phyloP scores from a whole-genome alignment of 2,113 vertebrate genomes.

The Accipiter virgatus region DNA sequence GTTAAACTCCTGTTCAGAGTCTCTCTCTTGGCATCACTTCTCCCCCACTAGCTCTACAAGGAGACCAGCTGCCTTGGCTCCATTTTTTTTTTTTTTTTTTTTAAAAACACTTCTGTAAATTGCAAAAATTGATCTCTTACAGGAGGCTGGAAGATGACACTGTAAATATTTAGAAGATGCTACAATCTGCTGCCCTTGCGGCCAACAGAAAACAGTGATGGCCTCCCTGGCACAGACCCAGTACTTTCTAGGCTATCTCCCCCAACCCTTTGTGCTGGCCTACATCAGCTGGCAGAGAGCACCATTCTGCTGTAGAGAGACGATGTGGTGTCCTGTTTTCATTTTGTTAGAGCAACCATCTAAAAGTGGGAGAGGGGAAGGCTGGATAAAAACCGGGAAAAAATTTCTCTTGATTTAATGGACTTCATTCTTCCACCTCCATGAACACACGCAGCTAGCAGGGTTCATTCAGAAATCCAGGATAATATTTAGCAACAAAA shows the following conservation, averaged over 20 bases:
- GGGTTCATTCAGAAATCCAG: constrained; percentile 26
- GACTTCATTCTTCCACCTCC: constrained; percentile 2
- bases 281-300: background rate
- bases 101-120: background rate
- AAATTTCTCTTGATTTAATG: background rate
- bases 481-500: background rate
- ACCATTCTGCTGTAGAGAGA: background rate
- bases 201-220: background rate
- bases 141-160: background rate
- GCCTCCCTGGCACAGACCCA: background rate
- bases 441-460: background rate
- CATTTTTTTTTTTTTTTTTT: background rate
- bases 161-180: constrained; percentile 21
- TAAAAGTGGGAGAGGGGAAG: background rate
- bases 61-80: background rate
- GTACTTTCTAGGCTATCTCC: background rate
- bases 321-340: background rate
- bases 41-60: background rate
- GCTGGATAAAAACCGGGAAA: background rate
- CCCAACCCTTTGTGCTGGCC: background rate
- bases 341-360: background rate
- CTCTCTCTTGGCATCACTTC: background rate
- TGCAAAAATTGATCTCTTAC: background rate
- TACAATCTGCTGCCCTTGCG: background rate
- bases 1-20: background rate